Evolutionary conservation across 2,797 vertebrate genomes (phyloP), one percentile per base, ranked within the genome.

Genomic region (Sebastes alutus): DNA sequence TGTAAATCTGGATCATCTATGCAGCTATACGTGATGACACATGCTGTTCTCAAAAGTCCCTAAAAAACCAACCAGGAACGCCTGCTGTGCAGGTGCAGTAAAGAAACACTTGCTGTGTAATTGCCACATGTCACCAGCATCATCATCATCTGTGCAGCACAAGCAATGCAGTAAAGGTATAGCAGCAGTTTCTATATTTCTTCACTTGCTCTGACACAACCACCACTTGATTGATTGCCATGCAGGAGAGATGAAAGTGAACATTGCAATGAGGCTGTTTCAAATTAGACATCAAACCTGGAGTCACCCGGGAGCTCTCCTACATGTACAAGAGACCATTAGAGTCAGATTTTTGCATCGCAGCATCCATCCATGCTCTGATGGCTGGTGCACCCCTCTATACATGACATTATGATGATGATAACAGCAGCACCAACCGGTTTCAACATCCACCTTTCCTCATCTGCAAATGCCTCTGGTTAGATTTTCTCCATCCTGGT

Each of bases 101-200:
- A 70, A 77, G 64, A 68, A 70, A 67, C 72, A 42, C 77, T 75
- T 55, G 12, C 42, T 67, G 72, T 69, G 55, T 56, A 71, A 78
- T 3, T 82, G 73, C 72, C 82, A 77, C 81, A 86, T 87, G 91
- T 82, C 87, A 80, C 67, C 78, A 68, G 78, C 80, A 89, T 84
- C 81, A 92, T 81, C 80, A 91, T 84, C 81, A 92, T 81, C 62
- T 87, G 87, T 84, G 61, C 74, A 71, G 54, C 81, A 46, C 70
- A 65, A 72, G 75, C 78, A 64, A 67, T 54, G 78, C 68, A 67
- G 83, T 30, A 32, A 73, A 55, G 29, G 60, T 16, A 38, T 38
- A 35, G 27, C 42, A 68, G 58, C 72, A 55, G 3, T 58, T 75
- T 69, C 60, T 67, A 56, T 67, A 32, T 81, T 73, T 59, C 61